Evolutionary conservation across 2,888 invertebrate genomes (phyloP), one percentile per base, ranked within the genome.

Genomic region (Trimorus sp.): DNA sequence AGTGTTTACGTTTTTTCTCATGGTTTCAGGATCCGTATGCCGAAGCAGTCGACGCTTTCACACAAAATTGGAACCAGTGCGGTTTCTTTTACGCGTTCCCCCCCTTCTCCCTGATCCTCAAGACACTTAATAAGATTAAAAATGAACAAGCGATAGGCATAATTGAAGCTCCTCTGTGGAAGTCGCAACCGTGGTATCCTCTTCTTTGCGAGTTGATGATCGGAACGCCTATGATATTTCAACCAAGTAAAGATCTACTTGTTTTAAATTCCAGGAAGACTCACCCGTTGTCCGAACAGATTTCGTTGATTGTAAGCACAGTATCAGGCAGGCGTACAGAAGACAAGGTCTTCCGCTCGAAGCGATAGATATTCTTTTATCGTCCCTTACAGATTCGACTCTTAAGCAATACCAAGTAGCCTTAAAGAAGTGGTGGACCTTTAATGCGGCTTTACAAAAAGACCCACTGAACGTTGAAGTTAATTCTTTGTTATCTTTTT

Each of bases 111-210:
- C 12, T 76, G 0, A 42, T 76, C 2, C 36, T 62, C 2, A 62
- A 58, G 62, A 62, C 65, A 3, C 40, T 84, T 12, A 49, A 51
- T 70, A 85, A 85, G 75, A 84, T 84, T 9, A 73, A 51, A n/a
- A 45, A 40, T 2, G 87, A 90, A 26, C 82, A 79, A 77, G 86
- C 88, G 16, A 51, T 60, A 6, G 42, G 37, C 5, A 56, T 56
- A n/a, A 7, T 56, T 6, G 54, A 37, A 8, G 54, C n/a, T 15
- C 54, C 54, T n/a, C 12, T 56, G 12, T 37, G 37, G 54, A 56
- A 36, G 7, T 56, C 54, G 12, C 54, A 36, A 37, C 54, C 54
- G 37, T 59, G 59, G 59, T 59, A 42, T 42, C 42, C 42, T 4
- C 9, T 59, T 16, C 26, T 59, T 42, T 15, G 38, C 8, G 59